Evolutionary conservation across 2,797 vertebrate species (phyloP), one percentile per base, ranked within the genome.

Genomic region (Sebastes trivittatus): DNA sequence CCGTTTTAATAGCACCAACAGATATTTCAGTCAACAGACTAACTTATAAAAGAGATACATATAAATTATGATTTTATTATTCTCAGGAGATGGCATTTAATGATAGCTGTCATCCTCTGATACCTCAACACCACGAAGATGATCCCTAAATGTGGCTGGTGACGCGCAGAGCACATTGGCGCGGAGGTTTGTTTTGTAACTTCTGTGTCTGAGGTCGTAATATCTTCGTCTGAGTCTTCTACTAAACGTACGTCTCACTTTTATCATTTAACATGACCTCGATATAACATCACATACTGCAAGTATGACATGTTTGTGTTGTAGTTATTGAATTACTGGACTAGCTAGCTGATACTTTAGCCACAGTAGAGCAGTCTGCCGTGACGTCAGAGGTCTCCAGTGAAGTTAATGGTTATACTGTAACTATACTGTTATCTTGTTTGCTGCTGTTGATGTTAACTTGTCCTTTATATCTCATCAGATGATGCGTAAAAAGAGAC

Each of bases 401-500:
- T 14, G 4, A 60, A 25, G 11, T 29, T 2, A 11, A 11, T 11
- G 27, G 1, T 27, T 27, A 27, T 27, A 27, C 27, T 27, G 27
- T 27, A 27, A 27, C 27, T 27, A 27, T 27, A 27, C 27, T n/a
- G 36, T 38, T 38, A 38, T 38, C 0, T 38, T 14, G 38, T 42
- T 42, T 42, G 38, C 38, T 14, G 2, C 3, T 34, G 22, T 49
- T 4, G 11, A 2, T 13, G 55, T 8, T 71, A 76, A 3, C 62
- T 2, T 66, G 4, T 18, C 20, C 6, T 74, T 77, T 77, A 6
- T 68, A n/a, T 75, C 74, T 76, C 4, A 18, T 61, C 52, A 93
- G 88, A 96, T 96, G 96, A 91, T 96, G 94, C 94, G 95, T 14
- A 96, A 93, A 91, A 96, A 95, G 79, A 91, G 95, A 84, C 89